Conservation (phyloP, 1,140 invertebrate genomes). For the Pomacea maculata region DNA sequence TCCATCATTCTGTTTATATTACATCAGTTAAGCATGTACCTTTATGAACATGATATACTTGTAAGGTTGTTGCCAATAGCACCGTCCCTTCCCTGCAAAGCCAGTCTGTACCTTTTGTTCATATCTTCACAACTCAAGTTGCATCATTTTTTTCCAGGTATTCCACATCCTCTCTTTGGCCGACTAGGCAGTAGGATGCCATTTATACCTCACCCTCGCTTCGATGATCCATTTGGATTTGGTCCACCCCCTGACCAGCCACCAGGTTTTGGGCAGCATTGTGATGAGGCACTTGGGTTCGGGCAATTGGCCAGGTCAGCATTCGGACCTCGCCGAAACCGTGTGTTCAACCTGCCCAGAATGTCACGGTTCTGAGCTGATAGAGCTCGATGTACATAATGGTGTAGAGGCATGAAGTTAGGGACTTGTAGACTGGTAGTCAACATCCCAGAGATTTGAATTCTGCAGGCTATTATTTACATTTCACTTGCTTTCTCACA, state of each 20-base stretch:
- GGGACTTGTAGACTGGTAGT: too few species aligned
- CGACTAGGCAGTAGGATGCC: not conserved
- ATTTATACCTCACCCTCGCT: not conserved
- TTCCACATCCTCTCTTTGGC: constrained; percentile 17
- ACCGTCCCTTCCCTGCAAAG: not conserved
- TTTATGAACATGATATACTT: not conserved
- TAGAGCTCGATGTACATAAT: too few species aligned
- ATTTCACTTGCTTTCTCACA: too few species aligned
- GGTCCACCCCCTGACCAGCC: not conserved
- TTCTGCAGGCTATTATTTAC: too few species aligned
- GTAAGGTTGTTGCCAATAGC: not conserved
- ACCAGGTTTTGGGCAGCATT: not conserved
- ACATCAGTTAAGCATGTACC: constrained; percentile 3
- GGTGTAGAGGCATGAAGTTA: too few species aligned
- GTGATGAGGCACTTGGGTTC: not conserved
- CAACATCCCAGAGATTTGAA: too few species aligned
- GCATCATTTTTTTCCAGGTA: constrained; percentile 2
- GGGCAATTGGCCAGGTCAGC: not conserved
- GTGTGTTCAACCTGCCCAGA: not conserved
- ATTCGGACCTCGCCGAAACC: not conserved
- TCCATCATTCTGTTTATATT: too few species aligned
- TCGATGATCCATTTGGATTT: constrained; percentile 6
- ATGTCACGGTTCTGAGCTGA: too few species aligned
- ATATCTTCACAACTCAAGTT: not conserved
- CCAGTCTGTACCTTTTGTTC: not conserved